Evolutionary conservation across 2,797 vertebrate genomes (phyloP).

Genomic region (Okamejei kenojei): DNA sequence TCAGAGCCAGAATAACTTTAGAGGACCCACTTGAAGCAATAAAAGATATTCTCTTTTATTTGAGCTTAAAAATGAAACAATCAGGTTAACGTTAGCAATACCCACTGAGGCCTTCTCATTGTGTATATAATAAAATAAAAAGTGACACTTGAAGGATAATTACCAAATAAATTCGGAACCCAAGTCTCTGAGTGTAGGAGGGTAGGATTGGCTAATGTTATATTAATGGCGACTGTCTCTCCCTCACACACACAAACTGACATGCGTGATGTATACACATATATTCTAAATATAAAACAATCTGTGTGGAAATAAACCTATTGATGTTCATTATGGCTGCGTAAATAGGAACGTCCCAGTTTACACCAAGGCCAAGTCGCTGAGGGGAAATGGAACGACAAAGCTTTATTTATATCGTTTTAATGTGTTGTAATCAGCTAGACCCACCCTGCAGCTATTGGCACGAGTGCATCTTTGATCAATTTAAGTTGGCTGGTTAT

Average conservation of each 20-base stretch:
- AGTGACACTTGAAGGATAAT: slow-evolving; percentile 22
- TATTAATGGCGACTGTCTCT: background rate
- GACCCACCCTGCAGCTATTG: slow-evolving; percentile 37
- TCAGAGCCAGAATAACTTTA: slow-evolving; percentile 30
- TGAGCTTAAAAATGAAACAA: slow-evolving; percentile 30
- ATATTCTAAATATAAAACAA: background rate
- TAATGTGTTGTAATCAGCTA: slow-evolving; percentile 18
- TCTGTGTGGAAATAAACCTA: background rate
- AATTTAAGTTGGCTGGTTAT: slow-evolving; percentile 20
- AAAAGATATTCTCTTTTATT: slow-evolving; percentile 32
- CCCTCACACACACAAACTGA: background rate
- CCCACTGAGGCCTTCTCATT: slow-evolving; percentile 10
- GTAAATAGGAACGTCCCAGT: background rate
- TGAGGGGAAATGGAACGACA: background rate
- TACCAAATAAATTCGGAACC: slow-evolving; percentile 20
- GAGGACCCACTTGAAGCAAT: slow-evolving; percentile 23
- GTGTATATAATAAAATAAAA: slow-evolving; percentile 29
- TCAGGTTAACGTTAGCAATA: slow-evolving; percentile 34
- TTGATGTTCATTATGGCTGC: slow-evolving; percentile 18
- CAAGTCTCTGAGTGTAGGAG: background rate
- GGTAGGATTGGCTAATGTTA: background rate
- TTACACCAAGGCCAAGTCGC: slow-evolving; percentile 12
- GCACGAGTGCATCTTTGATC: slow-evolving; percentile 27
- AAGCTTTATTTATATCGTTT: slow-evolving; percentile 29
- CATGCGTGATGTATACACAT: background rate